Conservation (phyloP, 2,888 invertebrate species). For the Oxycera nigricornis region DNA sequence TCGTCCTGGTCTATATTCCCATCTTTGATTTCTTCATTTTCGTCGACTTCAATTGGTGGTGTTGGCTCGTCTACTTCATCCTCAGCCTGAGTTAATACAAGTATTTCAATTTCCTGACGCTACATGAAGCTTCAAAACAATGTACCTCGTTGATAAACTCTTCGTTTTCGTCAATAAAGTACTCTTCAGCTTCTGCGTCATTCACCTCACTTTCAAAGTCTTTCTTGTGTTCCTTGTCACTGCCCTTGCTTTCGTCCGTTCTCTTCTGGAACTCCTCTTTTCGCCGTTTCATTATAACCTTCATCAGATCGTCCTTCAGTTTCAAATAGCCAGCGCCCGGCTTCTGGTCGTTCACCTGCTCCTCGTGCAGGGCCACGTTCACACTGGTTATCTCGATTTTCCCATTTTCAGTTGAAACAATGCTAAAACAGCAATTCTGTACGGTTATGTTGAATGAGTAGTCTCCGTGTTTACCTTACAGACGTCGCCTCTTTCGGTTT, state of each 20-base stretch:
- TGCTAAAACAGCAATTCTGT: conserved; percentile 55
- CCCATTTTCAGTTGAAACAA: conserved; percentile 61
- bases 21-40: conserved; percentile 6
- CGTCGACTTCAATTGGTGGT: not conserved
- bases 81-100: conserved; percentile 50
- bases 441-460: not conserved
- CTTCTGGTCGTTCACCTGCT: conserved; percentile 56
- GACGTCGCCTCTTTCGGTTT: conserved; percentile 66
- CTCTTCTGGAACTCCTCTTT: conserved; percentile 71
- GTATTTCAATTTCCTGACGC: conserved; percentile 50
- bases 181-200: conserved; percentile 56
- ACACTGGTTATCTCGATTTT: conserved; percentile 62
- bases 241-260: conserved; percentile 53
- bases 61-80: conserved; percentile 15
- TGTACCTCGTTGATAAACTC: conserved; percentile 58
- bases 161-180: conserved; percentile 57
- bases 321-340: conserved; percentile 77
- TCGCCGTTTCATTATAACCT: conserved; percentile 74
- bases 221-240: conserved; percentile 45
- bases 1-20: conserved; percentile 11
- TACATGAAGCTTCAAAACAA: no score
- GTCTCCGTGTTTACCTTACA: conserved; percentile 54
- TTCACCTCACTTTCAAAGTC: conserved; percentile 55
- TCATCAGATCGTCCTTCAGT: conserved; percentile 74
- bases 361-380: conserved; percentile 49